These are phyloP conservation scores for Dorcus hopei DNA, from an alignment of 2,888 invertebrate species.

Conservation along the genomic window DNA sequence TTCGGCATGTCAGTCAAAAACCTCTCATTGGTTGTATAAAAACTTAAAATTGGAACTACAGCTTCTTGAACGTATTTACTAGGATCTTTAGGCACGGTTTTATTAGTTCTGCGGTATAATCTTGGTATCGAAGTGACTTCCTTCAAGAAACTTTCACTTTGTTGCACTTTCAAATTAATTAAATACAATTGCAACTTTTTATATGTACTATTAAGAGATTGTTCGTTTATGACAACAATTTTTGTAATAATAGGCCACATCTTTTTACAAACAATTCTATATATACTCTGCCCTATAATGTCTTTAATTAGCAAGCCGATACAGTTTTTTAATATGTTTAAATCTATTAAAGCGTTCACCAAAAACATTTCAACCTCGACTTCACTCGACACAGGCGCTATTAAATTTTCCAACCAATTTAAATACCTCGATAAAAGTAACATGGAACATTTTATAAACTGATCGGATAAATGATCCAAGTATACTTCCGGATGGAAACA, in stretches of 20 bases:
- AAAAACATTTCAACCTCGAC: conserved; percentile 6
- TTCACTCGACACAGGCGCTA: background rate
- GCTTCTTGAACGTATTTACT: conserved; percentile 63
- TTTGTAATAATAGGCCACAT: conserved; percentile 31
- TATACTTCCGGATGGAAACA: conserved; percentile 82
- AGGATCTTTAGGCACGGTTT: conserved; percentile 77
- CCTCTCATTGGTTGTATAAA: conserved; percentile 53
- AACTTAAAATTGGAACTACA: conserved; percentile 54
- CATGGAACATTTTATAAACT: conserved; percentile 86
- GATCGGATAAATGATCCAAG: conserved; percentile 72
- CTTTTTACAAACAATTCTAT: conserved; percentile 32
- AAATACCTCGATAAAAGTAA: conserved; percentile 79
- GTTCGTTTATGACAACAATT: conserved; percentile 33
- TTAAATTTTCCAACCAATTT: conserved; percentile 59
- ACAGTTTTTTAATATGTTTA: conserved; percentile 9
- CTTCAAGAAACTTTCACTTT: conserved; percentile 62
- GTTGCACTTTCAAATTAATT: conserved; percentile 36
- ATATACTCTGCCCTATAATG: conserved; percentile 31
- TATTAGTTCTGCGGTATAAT: conserved; percentile 86
- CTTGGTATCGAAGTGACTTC: conserved; percentile 92
- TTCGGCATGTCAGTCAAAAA: conserved; percentile 43
- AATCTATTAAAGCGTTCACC: conserved; percentile 15
- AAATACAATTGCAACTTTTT: conserved; percentile 32
- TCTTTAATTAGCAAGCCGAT: conserved; percentile 7
- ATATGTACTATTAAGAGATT: conserved; percentile 25